A percentile compares a stretch with the other conserved stretches of the same genome.
These are phyloP conservation scores for Tetraneura akinire DNA, from an alignment of 1,140 invertebrate species.

Conservation along the genomic window DNA sequence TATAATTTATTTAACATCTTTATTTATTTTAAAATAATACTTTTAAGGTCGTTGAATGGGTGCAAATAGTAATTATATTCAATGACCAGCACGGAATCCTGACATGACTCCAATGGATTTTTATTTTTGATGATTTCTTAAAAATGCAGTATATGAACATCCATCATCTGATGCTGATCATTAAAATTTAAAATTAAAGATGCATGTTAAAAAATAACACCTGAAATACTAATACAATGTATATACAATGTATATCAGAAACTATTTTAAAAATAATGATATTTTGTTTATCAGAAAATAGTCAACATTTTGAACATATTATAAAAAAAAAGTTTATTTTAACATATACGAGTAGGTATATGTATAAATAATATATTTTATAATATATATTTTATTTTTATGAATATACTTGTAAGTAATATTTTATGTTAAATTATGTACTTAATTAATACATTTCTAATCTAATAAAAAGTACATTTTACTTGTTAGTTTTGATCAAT, in stretches of 20 bases:
- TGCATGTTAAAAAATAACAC: background rate
- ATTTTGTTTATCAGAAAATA: background rate
- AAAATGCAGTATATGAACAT: background rate
- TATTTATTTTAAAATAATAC: background rate
- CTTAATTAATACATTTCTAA: too few species aligned
- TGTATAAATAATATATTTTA: too few species aligned
- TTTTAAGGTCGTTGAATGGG: background rate
- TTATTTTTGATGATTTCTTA: background rate
- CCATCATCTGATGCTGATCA: background rate
- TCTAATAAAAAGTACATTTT: too few species aligned
- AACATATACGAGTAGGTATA: too few species aligned
- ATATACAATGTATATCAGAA: too few species aligned
- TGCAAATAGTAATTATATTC: background rate
- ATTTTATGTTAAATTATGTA: too few species aligned
- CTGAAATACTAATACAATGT: background rate
- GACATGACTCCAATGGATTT: background rate
- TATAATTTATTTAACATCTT: too few species aligned
- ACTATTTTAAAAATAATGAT: background rate
- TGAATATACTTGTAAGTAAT: too few species aligned
- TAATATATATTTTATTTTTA: too few species aligned
- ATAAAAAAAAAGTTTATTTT: too few species aligned
- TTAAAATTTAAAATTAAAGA: background rate
- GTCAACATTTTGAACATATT: too few species aligned
- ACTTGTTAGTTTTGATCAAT: too few species aligned
- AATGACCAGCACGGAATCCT: background rate